Evolutionary conservation across 2,888 invertebrate species (phyloP), one percentile per base, ranked within the genome.

Genomic region (Ypsolopha scabrella): DNA sequence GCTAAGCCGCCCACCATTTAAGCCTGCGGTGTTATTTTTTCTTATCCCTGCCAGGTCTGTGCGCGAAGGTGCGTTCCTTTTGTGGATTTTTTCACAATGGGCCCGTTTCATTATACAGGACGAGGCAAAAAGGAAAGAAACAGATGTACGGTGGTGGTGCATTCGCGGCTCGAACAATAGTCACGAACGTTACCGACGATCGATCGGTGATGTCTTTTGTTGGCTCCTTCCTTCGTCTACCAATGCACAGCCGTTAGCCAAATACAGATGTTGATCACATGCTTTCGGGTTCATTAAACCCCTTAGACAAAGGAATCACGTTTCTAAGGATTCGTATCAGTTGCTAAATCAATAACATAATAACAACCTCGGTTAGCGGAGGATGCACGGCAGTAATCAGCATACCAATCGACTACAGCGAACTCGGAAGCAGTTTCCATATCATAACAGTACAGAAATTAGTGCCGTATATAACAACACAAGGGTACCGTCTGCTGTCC

Each of bases 31-130:
- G 74, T 78, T 81, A 75, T 83, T 79, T 80, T 80, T 80, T 81
- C 76, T 75, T 74, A 74, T 74, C 72, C 72, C 60, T 64, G 61
- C 61, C 63, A 6, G 37, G 24, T 2, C 24, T 24, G 64, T 69
- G 62, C 62, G 64, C 69, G 69, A 67, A 71, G 72, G 76, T 80
- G 76, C 75, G 81, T 80, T 73, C 79, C 83, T 75, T 85, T 85
- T 85, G 85, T 83, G 63, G 77, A 74, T 70, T 73, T 73, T 76
- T 75, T 65, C 71, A 82, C 81, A 83, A 83, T 81, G 74, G 75
- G 70, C 69, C 72, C 78, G 79, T 77, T 80, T 80, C 77, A 81
- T 83, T 83, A 81, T 80, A 74, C 78, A 73, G 72, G 74, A 66
- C 70, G 70, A 73, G 70, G 74, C 68, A 78, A 80, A 81, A 82